phyloP scores from a whole-genome alignment of 53 echinoderm and acorn worm species.

The Apostichopus leukothele region DNA sequence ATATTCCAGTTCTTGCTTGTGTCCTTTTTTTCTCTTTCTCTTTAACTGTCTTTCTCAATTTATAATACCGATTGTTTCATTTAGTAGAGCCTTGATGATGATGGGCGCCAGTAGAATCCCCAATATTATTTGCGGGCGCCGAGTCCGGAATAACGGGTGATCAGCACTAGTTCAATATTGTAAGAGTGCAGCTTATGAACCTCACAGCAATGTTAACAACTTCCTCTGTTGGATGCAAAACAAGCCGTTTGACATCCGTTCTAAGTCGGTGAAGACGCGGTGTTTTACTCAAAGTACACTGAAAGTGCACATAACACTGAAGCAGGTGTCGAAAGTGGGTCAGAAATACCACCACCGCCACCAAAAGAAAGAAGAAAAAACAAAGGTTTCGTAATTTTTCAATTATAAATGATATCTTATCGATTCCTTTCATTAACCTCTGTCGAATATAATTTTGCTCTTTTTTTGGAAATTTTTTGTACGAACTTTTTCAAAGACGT shows the following conservation, averaged over 20 bases:
- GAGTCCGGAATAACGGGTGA: conserved; percentile 41
- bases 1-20: too few species aligned
- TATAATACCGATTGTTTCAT: background rate
- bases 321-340: conserved; percentile 42
- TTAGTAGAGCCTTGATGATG: background rate
- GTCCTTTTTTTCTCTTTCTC: background rate
- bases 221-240: conserved; percentile 37
- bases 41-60: background rate
- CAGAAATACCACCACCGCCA: background rate
- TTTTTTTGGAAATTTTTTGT: too few species aligned
- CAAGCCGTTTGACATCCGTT: conserved; percentile 38
- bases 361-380: too few species aligned
- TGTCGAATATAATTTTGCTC: too few species aligned
- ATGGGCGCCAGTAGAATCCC: conserved; percentile 36
- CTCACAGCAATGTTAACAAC: conserved; percentile 42
- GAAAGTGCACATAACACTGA: conserved; percentile 19
- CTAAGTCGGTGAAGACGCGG: conserved; percentile 2
- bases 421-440: background rate
- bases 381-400: background rate
- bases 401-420: background rate
- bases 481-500: too few species aligned
- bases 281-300: background rate
- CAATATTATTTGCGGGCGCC: conserved; percentile 37
- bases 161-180: background rate
- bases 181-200: conserved; percentile 44